A percentile compares a stretch with the other conserved stretches of the same genome.
These are phyloP conservation scores for Motacilla alba DNA, from an alignment of 2,113 vertebrate genomes.

Conservation along the genomic window DNA sequence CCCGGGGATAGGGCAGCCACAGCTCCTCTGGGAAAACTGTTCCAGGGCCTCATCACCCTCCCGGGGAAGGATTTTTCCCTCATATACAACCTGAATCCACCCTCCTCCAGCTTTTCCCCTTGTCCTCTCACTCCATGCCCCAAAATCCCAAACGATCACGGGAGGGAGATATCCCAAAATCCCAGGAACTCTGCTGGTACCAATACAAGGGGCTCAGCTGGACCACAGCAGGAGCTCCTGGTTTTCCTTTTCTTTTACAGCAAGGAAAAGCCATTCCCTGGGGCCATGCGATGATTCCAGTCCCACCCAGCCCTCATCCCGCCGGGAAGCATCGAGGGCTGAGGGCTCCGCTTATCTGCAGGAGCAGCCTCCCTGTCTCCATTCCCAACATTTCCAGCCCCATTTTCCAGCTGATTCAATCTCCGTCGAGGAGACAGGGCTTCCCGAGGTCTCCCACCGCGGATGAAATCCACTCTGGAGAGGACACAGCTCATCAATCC, in stretches of 20 bases:
- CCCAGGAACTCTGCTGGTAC: not conserved
- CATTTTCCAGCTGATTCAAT: not conserved
- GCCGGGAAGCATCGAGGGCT: rapidly evolving
- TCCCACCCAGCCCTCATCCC: not conserved
- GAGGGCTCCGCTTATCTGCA: not conserved
- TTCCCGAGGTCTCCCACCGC: not conserved
- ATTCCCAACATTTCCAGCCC: not conserved
- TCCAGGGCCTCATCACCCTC: not conserved
- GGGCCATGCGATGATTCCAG: not conserved
- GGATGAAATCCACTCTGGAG: not conserved
- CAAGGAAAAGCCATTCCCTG: not conserved
- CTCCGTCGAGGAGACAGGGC: not conserved
- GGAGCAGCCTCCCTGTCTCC: slow-evolving; percentile 6
- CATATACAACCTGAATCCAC: not conserved
- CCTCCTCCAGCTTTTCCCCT: not conserved
- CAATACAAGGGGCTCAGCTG: not conserved
- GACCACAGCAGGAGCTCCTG: no score
- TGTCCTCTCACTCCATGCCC: not conserved
- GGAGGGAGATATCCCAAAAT: not conserved
- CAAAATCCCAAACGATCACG: not conserved
- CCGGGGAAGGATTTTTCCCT: not conserved
- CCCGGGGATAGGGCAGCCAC: not conserved
- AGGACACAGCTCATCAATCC: not conserved
- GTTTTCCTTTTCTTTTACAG: not conserved
- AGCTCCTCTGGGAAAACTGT: not conserved